Base-by-base conservation (phyloP, 2,888 invertebrate genomes). In the Pocota personata region DNA sequence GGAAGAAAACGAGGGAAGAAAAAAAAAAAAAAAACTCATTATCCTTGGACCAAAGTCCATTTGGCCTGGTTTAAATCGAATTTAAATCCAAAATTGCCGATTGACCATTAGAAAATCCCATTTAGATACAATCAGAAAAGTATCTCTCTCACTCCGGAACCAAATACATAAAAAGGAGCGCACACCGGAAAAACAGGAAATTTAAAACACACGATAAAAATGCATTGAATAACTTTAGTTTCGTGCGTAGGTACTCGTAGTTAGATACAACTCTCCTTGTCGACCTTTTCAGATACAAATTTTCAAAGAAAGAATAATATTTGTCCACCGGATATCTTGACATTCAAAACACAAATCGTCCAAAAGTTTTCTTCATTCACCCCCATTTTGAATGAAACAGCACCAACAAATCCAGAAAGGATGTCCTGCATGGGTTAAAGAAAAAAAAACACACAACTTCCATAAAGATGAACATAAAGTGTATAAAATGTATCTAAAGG, bases 51-150 rank as follows among this genome's bases (percentile, higher is more conserved):
- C 80, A 50, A 48, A 71, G 86, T 82, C 86, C 82, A 82, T 86
- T 86, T 82, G 82, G 82, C 76, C 76, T 60, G 60, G 30, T 57
- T 82, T 46, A 71, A 72, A 86, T 86, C 86, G 86, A 86, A 82
- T 86, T 82, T 86, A 86, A 86, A 86, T 86, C 86, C 87, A 73
- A 82, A 87, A 87, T 73, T 82, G 87, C 73, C 87, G 50, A 87
- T 82, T 87, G 87, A 87, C 87, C 87, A 87, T 78, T 87, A 78
- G 87, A 82, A 82, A 77, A 82, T 82, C 73, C 72, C 87, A 87
- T 87, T 87, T 78, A 87, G 87, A 87, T 87, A 67, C 10, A 78
- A 87, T 87, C 86, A 58, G 64, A 66, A 66, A 71, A 80, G 58
- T 80, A 80, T 75, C 84, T 71, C 24, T 40, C 37, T 52, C 24